Evolutionary conservation across 2,888 invertebrate genomes (phyloP), one percentile per base, ranked within the genome.

Genomic region (Lycophotia porphyrea): DNA sequence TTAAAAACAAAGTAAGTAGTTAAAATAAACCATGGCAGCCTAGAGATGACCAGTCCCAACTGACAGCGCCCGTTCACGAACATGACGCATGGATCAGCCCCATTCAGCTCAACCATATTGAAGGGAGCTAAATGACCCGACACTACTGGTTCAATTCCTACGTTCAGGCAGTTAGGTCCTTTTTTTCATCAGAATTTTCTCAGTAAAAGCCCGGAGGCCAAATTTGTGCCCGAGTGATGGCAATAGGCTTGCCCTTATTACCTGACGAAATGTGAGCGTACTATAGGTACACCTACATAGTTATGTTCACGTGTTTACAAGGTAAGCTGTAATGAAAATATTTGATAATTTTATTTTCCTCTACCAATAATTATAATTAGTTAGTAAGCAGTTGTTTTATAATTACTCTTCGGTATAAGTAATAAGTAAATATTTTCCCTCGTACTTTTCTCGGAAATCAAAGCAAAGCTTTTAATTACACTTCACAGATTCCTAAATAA

Each of bases 381-480:
- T 49, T 18, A 1, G 21, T 15, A 18, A 27, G 24, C 11, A 63
- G 61, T 63, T 71, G 72, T 9, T 47, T 52, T 72, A 31, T 61
- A 80, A 76, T 63, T 39, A 72, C 15, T 69, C 18, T 21, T 11
- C 5, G 18, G 18, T 27, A 27, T 18, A 39, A 44, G 24, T 55
- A 44, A 55, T 75, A 5, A 39, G 15, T 39, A 39, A 78, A 47
- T 55, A 39, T 47, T 44, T 24, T 21, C 7, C 15, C 15, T 27
- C 15, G 2, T 1, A 44, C 0, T 27, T 58, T 74, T 78, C 65
- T 60, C 7, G 7, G 44, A 52, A 81, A 44, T 52, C 31, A 52
- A 66, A 75, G 49, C 36, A 27, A 27, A 44, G 31, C 8, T 81
- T 5, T 34, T 78, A 67, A 81, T 78, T 78, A 75, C 75, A 67